Percentiles rank a stretch among this genome's conserved stretches.
Evolutionary conservation across 2,888 invertebrate species (phyloP).

Genomic region (Ichneumoninae sp.): DNA sequence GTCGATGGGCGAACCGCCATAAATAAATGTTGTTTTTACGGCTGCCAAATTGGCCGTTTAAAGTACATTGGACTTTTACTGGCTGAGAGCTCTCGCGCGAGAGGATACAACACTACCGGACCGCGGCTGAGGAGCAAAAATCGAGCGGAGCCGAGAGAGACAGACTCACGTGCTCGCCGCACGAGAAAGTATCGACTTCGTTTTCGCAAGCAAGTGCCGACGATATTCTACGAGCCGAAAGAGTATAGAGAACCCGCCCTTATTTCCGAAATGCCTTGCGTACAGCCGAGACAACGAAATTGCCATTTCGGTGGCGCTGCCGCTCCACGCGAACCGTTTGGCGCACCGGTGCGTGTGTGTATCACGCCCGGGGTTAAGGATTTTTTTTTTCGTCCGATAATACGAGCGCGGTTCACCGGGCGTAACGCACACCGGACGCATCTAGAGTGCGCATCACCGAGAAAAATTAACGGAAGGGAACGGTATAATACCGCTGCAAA

Average conservation of each 20-base stretch:
- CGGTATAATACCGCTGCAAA: conserved; percentile 18
- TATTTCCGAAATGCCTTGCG: conserved; percentile 65
- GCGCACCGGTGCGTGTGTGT: conserved; percentile 2
- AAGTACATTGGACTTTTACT: conserved; percentile 80
- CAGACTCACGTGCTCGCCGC: conserved; percentile 17
- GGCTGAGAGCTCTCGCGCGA: conserved; percentile 64
- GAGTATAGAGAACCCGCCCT: conserved; percentile 61
- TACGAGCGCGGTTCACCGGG: conserved; percentile 22
- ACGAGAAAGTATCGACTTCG: conserved; percentile 51
- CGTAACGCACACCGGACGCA: conserved; percentile 49
- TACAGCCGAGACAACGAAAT: conserved; percentile 74
- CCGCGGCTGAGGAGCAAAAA: conserved; percentile 21
- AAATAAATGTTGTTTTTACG: conserved; percentile 84
- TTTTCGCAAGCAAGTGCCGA: conserved; percentile 46
- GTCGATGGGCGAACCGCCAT: conserved; percentile 80
- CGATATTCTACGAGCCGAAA: conserved; percentile 51
- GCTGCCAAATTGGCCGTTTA: conserved; percentile 84
- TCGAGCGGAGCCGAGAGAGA: conserved; percentile 17
- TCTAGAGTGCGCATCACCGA: conserved; percentile 32
- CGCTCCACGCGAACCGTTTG: conserved; percentile 28
- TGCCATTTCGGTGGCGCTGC: conserved; percentile 70
- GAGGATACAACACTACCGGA: conserved; percentile 59
- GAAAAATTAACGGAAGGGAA: conserved; percentile 30
- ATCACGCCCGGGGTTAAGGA: conserved; percentile 40
- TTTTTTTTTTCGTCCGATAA: conserved; percentile 56